phyloP scores from a whole-genome alignment of 2,888 invertebrate species.

The Ormyrus pomaceus region DNA sequence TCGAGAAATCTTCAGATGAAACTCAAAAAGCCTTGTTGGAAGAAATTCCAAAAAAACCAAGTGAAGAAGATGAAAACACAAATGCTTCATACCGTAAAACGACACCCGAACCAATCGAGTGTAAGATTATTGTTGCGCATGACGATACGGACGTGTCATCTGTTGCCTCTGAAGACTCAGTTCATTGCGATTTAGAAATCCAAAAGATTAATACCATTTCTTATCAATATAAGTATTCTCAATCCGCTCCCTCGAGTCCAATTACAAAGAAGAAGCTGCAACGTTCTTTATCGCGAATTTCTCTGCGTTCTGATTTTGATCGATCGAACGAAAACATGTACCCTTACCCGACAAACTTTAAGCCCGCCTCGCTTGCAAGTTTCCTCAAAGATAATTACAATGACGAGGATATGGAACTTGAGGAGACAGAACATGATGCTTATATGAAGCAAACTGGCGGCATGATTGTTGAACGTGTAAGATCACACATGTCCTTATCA shows the following conservation, averaged over 20 bases:
- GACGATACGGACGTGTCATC: slow-evolving; percentile 54
- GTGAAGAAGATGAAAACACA: slow-evolving; percentile 58
- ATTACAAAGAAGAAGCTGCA: slow-evolving; percentile 60
- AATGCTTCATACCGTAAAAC: slow-evolving; percentile 45
- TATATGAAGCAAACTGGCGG: slow-evolving; percentile 59
- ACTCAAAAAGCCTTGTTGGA: slow-evolving; percentile 37
- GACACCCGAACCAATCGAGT: slow-evolving; percentile 39
- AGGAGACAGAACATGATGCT: slow-evolving; percentile 67
- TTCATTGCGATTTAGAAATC: slow-evolving; percentile 46
- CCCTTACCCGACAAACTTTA: slow-evolving; percentile 67
- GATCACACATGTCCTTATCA: slow-evolving; percentile 69
- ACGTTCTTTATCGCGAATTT: slow-evolving; percentile 62
- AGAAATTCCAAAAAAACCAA: slow-evolving; percentile 57
- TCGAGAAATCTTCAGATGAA: slow-evolving; percentile 46
- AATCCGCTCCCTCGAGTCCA: slow-evolving; percentile 70
- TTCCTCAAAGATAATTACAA: slow-evolving; percentile 68
- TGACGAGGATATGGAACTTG: slow-evolving; percentile 72
- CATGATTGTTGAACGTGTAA: slow-evolving; percentile 56
- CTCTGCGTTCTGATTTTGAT: slow-evolving; percentile 67
- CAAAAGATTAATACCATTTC: slow-evolving; percentile 37
- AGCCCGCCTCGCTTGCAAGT: slow-evolving; percentile 63
- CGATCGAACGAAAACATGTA: slow-evolving; percentile 68
- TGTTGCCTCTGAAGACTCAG: slow-evolving; percentile 28
- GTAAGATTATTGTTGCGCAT: slow-evolving; percentile 54
- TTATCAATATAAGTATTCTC: slow-evolving; percentile 65